These are phyloP conservation scores for Agrypnia vestita DNA, from an alignment of 1,140 invertebrate species.

Conservation along the genomic window DNA sequence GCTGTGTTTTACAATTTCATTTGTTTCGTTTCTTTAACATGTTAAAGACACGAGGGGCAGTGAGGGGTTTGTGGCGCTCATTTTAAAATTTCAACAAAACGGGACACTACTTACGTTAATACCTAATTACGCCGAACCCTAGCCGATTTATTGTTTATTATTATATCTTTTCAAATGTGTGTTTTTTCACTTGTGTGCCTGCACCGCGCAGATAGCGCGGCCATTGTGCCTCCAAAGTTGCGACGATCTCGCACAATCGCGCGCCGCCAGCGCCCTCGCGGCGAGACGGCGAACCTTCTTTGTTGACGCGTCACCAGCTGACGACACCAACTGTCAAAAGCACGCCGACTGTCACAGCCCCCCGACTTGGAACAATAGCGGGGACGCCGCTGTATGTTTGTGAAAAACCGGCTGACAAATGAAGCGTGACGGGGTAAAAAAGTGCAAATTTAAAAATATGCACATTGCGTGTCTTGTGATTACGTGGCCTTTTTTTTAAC, in stretches of 20 bases:
- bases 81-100: too few species aligned
- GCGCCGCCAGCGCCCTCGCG: background rate
- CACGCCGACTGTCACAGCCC: conserved; percentile 7
- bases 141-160: background rate
- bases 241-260: conserved; percentile 7
- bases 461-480: background rate
- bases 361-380: background rate
- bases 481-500: too few species aligned
- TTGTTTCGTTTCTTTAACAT: too few species aligned
- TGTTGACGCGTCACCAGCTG: conserved; percentile 17
- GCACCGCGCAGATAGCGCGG: too few species aligned
- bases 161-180: background rate
- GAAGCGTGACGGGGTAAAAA: background rate
- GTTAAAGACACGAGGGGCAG: too few species aligned
- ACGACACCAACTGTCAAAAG: conserved; percentile 18
- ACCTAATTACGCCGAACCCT: too few species aligned
- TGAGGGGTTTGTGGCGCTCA: too few species aligned
- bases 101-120: too few species aligned
- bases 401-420: background rate
- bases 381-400: background rate
- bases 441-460: background rate
- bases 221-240: conserved; percentile 9
- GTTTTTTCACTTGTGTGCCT: background rate
- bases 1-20: too few species aligned
- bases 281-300: conserved; percentile 16